phyloP scores from a whole-genome alignment of 2,888 invertebrate species.

The Acanthacorydalis orientalis region DNA sequence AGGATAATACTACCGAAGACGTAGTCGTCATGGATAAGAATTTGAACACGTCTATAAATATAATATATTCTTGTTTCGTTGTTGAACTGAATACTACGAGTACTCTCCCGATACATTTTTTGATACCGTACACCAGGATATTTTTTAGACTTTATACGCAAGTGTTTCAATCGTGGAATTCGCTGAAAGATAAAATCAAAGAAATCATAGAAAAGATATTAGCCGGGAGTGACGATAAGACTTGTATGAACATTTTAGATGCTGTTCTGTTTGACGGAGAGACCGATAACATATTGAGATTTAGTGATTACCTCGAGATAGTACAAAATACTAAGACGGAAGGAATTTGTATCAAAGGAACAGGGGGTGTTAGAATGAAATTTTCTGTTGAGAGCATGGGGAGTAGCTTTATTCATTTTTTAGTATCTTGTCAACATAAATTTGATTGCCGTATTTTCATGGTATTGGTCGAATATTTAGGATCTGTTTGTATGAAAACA shows the following conservation, averaged over 20 bases:
- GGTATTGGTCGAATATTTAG: slow-evolving; percentile 24
- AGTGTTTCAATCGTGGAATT: slow-evolving; percentile 5
- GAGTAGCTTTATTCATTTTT: not conserved
- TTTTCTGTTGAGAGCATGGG: not conserved
- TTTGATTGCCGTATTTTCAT: slow-evolving; percentile 22
- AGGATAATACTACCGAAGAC: slow-evolving; percentile 1
- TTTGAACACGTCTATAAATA: not conserved
- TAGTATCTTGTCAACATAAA: not conserved
- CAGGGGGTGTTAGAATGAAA: not conserved
- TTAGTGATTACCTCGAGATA: slow-evolving; percentile 17
- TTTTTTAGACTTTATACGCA: slow-evolving; percentile 12
- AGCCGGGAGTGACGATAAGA: slow-evolving; percentile 11
- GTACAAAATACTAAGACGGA: slow-evolving; percentile 12
- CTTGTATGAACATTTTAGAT: slow-evolving; percentile 17
- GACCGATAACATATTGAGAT: slow-evolving; percentile 11
- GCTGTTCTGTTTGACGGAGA: slow-evolving; percentile 20
- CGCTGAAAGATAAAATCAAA: not conserved
- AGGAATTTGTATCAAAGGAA: slow-evolving; percentile 10
- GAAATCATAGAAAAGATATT: slow-evolving; percentile 15
- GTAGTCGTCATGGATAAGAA: not conserved
- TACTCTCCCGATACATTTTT: not conserved
- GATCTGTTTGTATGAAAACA: slow-evolving; percentile 18
- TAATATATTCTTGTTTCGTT: not conserved
- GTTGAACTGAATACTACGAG: slow-evolving; percentile 2
- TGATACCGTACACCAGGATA: slow-evolving; percentile 5